Evolutionary conservation across 2,113 vertebrate genomes (phyloP).

Genomic region (Microcebus murinus): DNA sequence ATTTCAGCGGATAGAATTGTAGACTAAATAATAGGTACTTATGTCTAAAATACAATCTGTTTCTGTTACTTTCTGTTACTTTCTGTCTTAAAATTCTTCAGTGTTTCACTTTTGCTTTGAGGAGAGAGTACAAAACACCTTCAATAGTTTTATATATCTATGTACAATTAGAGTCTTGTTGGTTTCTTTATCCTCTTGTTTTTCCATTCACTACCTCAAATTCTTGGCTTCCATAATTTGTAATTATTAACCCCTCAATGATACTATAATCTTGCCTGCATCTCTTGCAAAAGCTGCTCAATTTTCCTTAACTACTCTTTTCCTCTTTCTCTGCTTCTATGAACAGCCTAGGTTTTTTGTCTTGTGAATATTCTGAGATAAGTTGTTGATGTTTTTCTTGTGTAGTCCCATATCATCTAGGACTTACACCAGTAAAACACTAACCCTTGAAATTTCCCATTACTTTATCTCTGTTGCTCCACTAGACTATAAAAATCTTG

Average conservation of each 20-base stretch:
- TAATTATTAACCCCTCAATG: background rate
- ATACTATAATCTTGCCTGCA: background rate
- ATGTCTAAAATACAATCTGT: background rate
- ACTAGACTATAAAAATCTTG: background rate
- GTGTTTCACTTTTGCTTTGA: background rate
- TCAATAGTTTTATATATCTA: background rate
- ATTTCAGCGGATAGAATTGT: background rate
- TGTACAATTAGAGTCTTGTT: background rate
- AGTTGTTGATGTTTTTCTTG: background rate
- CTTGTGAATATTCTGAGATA: background rate
- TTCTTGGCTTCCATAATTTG: background rate
- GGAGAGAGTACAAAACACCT: background rate
- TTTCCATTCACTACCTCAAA: background rate
- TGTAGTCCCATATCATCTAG: background rate
- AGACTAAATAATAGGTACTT: background rate
- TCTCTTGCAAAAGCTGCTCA: accelerated
- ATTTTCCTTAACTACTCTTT: background rate
- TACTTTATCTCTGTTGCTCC: background rate
- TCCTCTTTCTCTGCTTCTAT: background rate
- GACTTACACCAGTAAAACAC: background rate
- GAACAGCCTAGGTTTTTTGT: background rate
- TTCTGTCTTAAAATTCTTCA: background rate
- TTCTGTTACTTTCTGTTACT: background rate
- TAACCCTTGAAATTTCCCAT: background rate
- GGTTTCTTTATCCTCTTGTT: background rate